Evolutionary conservation across 2,888 invertebrate genomes (phyloP).

Genomic region (Rhamnusium bicolor): DNA sequence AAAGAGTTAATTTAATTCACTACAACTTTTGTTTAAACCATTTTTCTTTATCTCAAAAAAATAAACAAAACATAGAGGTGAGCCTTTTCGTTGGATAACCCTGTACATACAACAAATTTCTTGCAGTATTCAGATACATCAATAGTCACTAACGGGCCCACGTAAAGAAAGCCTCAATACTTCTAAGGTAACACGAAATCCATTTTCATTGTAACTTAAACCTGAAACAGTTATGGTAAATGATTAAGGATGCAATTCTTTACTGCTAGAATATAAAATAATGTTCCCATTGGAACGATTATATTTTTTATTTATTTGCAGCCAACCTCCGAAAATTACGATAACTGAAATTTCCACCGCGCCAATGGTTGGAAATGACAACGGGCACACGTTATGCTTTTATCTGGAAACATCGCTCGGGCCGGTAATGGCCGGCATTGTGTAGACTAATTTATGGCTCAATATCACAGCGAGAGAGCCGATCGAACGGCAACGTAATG

Average conservation of each 20-base stretch:
- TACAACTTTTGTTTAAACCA: too few species aligned
- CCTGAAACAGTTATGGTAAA: background rate
- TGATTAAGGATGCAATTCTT: background rate
- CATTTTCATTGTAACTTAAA: background rate
- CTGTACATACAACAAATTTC: too few species aligned
- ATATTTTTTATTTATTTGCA: background rate
- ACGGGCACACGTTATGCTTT: constrained; percentile 62
- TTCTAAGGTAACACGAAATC: too few species aligned
- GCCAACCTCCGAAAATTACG: background rate
- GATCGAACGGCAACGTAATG: constrained; percentile 65
- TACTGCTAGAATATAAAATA: background rate
- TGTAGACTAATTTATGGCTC: constrained; percentile 67
- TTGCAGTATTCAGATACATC: too few species aligned
- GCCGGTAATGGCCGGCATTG: constrained; percentile 67
- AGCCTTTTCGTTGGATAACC: too few species aligned
- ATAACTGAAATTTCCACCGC: constrained; percentile 24
- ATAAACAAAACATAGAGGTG: too few species aligned
- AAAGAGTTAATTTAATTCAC: too few species aligned
- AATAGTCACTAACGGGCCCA: too few species aligned
- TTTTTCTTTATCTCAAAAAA: too few species aligned
- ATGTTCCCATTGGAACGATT: background rate
- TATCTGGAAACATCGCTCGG: constrained; percentile 63
- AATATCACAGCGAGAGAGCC: constrained; percentile 66
- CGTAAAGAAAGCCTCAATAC: too few species aligned
- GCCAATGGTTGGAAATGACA: constrained; percentile 59